A percentile compares a stretch with the other conserved stretches of the same genome.
Conservation (phyloP, 2,113 vertebrate genomes). For the Meriones unguiculatus region DNA sequence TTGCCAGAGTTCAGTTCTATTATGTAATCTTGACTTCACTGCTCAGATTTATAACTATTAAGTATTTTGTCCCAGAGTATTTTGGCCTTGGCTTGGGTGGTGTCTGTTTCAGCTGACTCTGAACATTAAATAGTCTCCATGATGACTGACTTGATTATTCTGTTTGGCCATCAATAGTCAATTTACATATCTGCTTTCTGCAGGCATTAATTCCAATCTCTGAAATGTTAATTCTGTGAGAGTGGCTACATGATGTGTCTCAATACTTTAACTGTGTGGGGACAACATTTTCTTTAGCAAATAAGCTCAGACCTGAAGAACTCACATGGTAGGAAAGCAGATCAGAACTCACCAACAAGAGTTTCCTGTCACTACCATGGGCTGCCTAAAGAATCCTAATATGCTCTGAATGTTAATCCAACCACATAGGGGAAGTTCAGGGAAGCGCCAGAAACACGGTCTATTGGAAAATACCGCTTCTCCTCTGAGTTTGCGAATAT, state of each 20-base stretch:
- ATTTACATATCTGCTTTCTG: not conserved
- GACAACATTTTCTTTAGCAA: not conserved
- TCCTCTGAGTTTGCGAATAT: not conserved
- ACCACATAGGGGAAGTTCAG: not conserved
- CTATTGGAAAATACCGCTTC: not conserved
- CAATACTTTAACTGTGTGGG: not conserved
- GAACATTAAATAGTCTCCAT: not conserved
- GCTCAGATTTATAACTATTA: not conserved
- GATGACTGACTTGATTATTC: not conserved
- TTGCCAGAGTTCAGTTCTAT: slow-evolving; percentile 72
- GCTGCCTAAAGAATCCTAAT: not conserved
- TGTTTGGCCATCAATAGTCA: accelerated
- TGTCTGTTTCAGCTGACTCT: not conserved
- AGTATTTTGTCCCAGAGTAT: not conserved
- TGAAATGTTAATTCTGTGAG: slow-evolving; percentile 8
- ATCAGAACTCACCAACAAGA: not conserved
- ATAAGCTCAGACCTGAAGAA: not conserved
- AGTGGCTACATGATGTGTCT: not conserved
- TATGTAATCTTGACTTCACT: slow-evolving; percentile 81
- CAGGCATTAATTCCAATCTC: not conserved
- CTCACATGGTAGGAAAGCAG: not conserved
- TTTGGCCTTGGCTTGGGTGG: not conserved
- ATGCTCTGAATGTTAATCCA: not conserved
- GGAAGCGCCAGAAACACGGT: not conserved
- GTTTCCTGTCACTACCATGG: not conserved